Evolutionary conservation across 2,113 vertebrate species (phyloP).

Genomic region (Nothobranchius furzeri): DNA sequence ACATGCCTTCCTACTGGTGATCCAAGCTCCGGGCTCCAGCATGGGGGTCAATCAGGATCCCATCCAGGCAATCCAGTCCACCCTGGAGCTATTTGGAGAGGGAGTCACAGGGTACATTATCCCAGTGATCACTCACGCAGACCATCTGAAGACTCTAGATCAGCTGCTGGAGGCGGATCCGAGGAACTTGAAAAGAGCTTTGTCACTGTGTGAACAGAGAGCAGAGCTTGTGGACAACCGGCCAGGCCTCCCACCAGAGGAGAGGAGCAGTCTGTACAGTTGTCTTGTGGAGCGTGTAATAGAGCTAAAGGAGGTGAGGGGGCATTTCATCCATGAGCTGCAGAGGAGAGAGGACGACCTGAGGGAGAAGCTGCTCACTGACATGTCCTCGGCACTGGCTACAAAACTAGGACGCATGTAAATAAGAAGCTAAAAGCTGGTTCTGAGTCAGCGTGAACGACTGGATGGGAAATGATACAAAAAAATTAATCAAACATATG

Average conservation of each 20-base stretch:
- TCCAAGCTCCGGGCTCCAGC: conserved; percentile 34
- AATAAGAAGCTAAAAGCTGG: neutral
- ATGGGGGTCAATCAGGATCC: conserved; percentile 12
- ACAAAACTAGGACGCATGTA: conserved; percentile 50
- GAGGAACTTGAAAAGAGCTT: conserved; percentile 32
- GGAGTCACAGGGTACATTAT: conserved; percentile 41
- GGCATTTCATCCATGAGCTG: conserved; percentile 69
- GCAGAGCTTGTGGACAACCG: conserved; percentile 60
- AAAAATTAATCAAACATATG: too few relatives aligned
- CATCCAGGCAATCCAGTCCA: conserved; percentile 11
- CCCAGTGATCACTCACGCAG: conserved; percentile 60
- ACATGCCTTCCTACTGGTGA: conserved; percentile 67
- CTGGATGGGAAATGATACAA: too few relatives aligned
- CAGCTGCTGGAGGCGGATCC: conserved; percentile 44
- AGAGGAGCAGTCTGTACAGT: neutral
- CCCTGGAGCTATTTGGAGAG: conserved; percentile 56
- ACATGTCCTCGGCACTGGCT: conserved; percentile 63
- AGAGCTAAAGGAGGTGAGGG: conserved; percentile 49
- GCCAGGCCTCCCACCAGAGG: conserved; percentile 24
- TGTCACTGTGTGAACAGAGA: conserved; percentile 56
- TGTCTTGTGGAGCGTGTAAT: conserved; percentile 55
- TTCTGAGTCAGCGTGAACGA: too few relatives aligned
- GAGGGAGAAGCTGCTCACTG: conserved; percentile 61
- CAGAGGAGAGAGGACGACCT: conserved; percentile 63
- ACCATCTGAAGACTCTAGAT: conserved; percentile 24